Conservation (phyloP, 1,140 invertebrate species). For the Babylonia areolata region DNA sequence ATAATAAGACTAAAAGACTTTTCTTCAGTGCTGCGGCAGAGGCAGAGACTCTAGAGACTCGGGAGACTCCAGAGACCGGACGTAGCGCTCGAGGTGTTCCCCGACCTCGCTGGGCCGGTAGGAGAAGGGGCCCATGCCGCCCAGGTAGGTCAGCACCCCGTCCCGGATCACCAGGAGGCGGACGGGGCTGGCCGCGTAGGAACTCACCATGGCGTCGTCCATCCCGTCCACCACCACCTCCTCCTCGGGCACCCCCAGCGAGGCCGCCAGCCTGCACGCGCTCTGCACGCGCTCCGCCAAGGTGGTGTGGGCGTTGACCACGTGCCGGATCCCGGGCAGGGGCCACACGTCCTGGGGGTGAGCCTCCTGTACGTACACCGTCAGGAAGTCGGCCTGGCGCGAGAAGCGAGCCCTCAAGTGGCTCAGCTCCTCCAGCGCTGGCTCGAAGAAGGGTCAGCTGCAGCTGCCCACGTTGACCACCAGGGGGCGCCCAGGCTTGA, state of each 20-base stretch:
- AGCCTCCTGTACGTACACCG: conserved; percentile 62
- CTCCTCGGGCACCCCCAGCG: not conserved
- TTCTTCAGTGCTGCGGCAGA: too few relatives aligned
- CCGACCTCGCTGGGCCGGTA: conserved; percentile 42
- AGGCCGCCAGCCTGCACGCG: conserved; percentile 38
- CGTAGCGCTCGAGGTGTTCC: conserved; percentile 26
- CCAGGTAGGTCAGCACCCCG: conserved; percentile 41
- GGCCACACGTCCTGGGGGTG: conserved; percentile 61
- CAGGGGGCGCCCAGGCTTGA: conserved; percentile 53
- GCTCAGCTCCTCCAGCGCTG: not conserved
- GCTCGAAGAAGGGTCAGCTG: conserved; percentile 65
- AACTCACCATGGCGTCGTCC: conserved; percentile 39
- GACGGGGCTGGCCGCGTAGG: conserved; percentile 47
- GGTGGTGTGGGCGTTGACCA: conserved; percentile 42
- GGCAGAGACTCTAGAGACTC: too few relatives aligned
- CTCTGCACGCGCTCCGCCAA: conserved; percentile 45
- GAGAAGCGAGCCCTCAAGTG: conserved; percentile 40
- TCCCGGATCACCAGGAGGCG: conserved; percentile 51
- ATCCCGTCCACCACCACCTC: conserved; percentile 51
- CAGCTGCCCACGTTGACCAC: conserved; percentile 67
- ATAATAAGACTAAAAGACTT: too few relatives aligned
- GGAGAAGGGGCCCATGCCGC: conserved; percentile 32
- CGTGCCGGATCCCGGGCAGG: not conserved
- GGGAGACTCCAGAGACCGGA: too few relatives aligned
- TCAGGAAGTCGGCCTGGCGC: conserved; percentile 56